phyloP scores from a whole-genome alignment of 2,888 invertebrate genomes.

The Helicoverpa assulta region DNA sequence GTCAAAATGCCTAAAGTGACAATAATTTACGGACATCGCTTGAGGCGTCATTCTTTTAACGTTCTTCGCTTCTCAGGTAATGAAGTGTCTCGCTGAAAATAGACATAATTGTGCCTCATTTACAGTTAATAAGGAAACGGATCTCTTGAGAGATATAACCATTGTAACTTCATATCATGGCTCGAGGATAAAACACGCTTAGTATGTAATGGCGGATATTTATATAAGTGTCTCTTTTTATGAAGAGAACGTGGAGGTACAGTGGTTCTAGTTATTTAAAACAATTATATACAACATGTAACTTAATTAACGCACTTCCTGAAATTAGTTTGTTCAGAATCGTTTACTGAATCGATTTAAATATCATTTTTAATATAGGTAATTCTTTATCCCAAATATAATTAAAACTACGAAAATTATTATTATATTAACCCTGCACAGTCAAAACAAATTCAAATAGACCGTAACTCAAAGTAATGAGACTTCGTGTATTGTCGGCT shows the following conservation, averaged over 20 bases:
- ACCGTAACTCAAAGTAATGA: too few species aligned
- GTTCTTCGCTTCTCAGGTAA: conserved; percentile 49
- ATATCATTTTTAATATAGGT: too few species aligned
- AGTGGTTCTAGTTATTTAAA: background rate
- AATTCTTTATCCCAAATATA: too few species aligned
- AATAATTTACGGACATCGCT: conserved; percentile 48
- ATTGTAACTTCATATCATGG: conserved; percentile 48
- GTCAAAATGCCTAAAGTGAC: conserved; percentile 30
- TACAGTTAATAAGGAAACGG: conserved; percentile 68
- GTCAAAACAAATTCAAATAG: too few species aligned
- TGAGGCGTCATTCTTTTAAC: conserved; percentile 52
- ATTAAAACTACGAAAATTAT: too few species aligned
- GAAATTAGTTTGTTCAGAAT: too few species aligned
- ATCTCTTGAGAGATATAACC: conserved; percentile 40
- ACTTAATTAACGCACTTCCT: too few species aligned
- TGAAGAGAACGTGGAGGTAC: background rate
- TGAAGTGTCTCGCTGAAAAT: conserved; percentile 63
- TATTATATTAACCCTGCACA: too few species aligned
- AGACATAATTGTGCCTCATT: conserved; percentile 65
- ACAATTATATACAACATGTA: too few species aligned
- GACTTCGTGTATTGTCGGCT: too few species aligned
- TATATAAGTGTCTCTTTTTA: conserved; percentile 7
- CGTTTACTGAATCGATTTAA: too few species aligned
- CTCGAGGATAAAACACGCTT: conserved; percentile 15
- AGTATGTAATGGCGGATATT: conserved; percentile 10